Base-by-base conservation (phyloP, 2,113 vertebrate species). In the Odocoileus virginianus region DNA sequence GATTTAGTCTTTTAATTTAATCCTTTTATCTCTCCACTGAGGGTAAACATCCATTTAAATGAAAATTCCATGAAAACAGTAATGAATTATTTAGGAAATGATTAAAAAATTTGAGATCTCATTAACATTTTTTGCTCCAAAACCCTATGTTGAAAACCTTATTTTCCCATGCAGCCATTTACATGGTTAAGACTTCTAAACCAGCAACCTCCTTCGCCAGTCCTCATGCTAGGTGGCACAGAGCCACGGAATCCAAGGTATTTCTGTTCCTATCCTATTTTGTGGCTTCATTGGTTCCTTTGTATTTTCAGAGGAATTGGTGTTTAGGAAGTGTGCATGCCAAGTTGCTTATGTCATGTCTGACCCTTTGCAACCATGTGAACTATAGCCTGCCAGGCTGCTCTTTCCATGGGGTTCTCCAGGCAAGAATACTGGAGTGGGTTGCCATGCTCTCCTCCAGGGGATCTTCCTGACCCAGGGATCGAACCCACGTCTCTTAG, bases 51-150 rank as follows among this genome's bases (percentile, higher is more conserved):
- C 15, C 40, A 91, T 43, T 97, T 89, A 91, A 95, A 67, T 93
- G 91, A 96, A 98, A 97, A 47, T 47, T 71, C 13, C 36, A n/a
- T 92, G 90, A 88, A 86, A 95, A 79, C 45, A 84, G 13, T 91
- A 33, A 83, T 93, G 97, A 98, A 67, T 96, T 96, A 93, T 97
- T 96, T 86, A 97, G 84, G 85, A 82, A 95, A 79, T 11, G 84
- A 64, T 97, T 82, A 93, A 60, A 95, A 89, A 45, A 90, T 78
- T 97, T 81, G 82, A 93, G 87, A 15, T 25, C n/a, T 87, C 43
- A 6, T 55, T 96, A 33, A 55, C 43, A 74, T 47, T 54, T 87
- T 87, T 64, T 5, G 33, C 30, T 91, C 60, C 15, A 30, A 86
- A 87, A 94, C 1, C 8, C 87, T 85, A 64, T 47, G n/a, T 40